Percentiles rank a stretch among this genome's conserved stretches.
These are phyloP conservation scores for Drosophila parabipectinata DNA, from an alignment of 1,140 invertebrate genomes.

Conservation along the genomic window DNA sequence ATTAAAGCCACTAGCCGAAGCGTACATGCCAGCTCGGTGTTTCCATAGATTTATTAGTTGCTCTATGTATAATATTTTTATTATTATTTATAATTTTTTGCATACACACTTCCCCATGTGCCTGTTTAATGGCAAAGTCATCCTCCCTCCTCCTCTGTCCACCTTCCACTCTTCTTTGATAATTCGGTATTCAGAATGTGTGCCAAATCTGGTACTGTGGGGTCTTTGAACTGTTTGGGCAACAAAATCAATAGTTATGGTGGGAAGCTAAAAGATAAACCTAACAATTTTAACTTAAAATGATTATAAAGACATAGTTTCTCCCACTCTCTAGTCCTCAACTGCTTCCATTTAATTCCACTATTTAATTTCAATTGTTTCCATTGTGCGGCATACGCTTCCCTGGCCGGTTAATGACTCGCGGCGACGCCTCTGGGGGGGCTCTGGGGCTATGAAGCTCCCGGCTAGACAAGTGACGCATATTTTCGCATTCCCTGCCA, in stretches of 20 bases:
- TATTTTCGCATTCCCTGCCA: constrained; percentile 62
- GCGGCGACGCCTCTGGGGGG: constrained; percentile 30
- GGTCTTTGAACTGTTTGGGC: not conserved
- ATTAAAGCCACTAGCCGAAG: constrained; percentile 56
- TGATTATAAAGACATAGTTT: not conserved
- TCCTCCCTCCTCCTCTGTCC: constrained; percentile 3
- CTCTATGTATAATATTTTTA: constrained; percentile 26
- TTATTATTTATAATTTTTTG: constrained; percentile 58
- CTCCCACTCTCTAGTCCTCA: not conserved
- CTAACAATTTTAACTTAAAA: not conserved
- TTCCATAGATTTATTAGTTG: constrained; percentile 14
- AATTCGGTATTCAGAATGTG: constrained; percentile 77
- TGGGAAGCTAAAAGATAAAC: not conserved
- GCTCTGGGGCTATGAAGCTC: constrained; percentile 14
- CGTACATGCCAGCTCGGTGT: constrained; percentile 6
- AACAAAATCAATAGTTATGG: not conserved
- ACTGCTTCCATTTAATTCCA: not conserved
- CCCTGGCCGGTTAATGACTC: constrained; percentile 66
- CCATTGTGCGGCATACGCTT: constrained; percentile 31
- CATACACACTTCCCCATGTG: constrained; percentile 37
- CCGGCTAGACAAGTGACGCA: constrained; percentile 76
- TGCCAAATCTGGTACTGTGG: constrained; percentile 56
- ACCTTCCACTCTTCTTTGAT: constrained; percentile 51
- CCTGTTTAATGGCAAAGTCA: constrained; percentile 38
- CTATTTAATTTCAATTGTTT: constrained; percentile 12